Evolutionary conservation across 1,140 invertebrate species (phyloP).

Genomic region (Dinothrombium tinctorium): DNA sequence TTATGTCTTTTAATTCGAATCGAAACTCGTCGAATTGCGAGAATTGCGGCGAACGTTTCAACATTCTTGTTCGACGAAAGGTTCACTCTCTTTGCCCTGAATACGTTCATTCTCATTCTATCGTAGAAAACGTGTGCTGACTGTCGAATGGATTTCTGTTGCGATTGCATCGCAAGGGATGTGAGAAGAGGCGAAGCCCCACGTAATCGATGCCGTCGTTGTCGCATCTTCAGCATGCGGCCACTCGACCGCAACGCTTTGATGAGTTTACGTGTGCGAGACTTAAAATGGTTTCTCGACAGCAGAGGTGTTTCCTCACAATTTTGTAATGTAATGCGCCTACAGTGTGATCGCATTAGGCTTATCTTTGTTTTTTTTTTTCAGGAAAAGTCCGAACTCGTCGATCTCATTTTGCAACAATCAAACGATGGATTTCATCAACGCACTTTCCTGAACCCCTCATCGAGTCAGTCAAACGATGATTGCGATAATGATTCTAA

Average conservation of each 20-base stretch:
- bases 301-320: constrained; percentile 1
- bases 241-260: constrained; percentile 9
- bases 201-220: constrained; percentile 6
- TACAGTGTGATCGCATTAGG: not conserved
- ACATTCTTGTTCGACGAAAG: too few relatives aligned
- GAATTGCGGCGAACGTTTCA: too few relatives aligned
- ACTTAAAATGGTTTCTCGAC: constrained; percentile 13
- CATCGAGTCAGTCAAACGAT: not conserved
- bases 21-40: too few relatives aligned
- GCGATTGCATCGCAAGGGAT: constrained; percentile 2
- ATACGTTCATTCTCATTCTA: not conserved
- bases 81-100: too few relatives aligned
- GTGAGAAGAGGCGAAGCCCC: not conserved
- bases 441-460: not conserved
- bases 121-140: constrained; percentile 2
- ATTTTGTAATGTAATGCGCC: constrained; percentile 4
- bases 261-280: constrained; percentile 8
- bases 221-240: constrained; percentile 4
- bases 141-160: constrained; percentile 6
- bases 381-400: constrained; percentile 11
- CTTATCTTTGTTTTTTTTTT: not conserved
- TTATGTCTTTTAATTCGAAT: too few relatives aligned
- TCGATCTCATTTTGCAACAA: constrained; percentile 8
- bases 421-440: too few relatives aligned
- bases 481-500: not conserved